Evolutionary conservation across 1,140 invertebrate genomes (phyloP).

Genomic region (Physella acuta): DNA sequence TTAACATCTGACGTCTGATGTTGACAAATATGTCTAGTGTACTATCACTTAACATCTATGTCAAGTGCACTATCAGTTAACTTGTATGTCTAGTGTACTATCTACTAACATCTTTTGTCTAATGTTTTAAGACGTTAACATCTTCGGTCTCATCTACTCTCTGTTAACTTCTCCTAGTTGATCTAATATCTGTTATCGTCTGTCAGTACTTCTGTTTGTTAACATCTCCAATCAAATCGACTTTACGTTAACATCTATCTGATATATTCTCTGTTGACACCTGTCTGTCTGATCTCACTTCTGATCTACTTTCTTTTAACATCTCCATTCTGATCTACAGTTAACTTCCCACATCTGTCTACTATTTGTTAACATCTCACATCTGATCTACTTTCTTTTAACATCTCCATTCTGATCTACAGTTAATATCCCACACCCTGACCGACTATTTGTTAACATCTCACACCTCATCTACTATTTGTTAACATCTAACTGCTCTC

Average conservation of each 20-base stretch:
- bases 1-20: neutral
- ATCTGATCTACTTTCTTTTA: neutral
- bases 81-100: too few species aligned
- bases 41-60: too few species aligned
- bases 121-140: neutral
- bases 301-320: neutral
- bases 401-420: neutral
- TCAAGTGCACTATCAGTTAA: too few species aligned
- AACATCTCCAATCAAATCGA: neutral
- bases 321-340: neutral
- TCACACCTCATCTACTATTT: neutral
- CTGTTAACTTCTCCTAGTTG: neutral
- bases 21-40: too few species aligned
- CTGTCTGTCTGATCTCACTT: neutral
- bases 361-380: too few species aligned
- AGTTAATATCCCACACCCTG: neutral
- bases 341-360: neutral
- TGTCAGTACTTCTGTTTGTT: slow-evolving; percentile 3
- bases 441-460: neutral
- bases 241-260: neutral
- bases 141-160: neutral
- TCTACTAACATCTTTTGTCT: too few species aligned
- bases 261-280: neutral
- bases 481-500: neutral
- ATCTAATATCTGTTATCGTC: neutral